Percentiles rank a stretch among this genome's conserved stretches.
These are phyloP conservation scores for Formicarius rufipectus DNA, from an alignment of 2,113 vertebrate genomes.

Conservation along the genomic window DNA sequence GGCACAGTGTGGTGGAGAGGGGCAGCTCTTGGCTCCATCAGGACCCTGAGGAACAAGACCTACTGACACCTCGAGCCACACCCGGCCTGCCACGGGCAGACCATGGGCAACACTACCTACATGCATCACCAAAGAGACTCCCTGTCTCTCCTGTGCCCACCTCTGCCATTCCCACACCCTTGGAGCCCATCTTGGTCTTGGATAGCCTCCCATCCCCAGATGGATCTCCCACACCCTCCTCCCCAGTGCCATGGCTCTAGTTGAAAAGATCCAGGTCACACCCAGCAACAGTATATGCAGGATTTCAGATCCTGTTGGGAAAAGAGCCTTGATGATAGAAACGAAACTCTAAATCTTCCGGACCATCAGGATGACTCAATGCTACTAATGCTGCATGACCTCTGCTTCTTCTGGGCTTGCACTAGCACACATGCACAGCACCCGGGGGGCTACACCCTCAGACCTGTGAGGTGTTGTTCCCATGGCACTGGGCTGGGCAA, in stretches of 20 bases:
- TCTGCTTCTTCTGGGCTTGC: not conserved
- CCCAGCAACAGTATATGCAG: not conserved
- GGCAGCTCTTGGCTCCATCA: not conserved
- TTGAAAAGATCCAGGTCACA: not conserved
- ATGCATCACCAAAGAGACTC: not conserved
- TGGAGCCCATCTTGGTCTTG: not conserved
- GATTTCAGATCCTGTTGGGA: not conserved
- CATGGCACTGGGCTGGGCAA: not conserved
- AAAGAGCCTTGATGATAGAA: not conserved
- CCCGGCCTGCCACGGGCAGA: not conserved
- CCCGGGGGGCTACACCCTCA: not conserved
- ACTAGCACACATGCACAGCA: not conserved
- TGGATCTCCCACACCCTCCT: not conserved
- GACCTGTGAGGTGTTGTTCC: not conserved
- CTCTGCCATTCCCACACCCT: not conserved
- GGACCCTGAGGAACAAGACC: not conserved
- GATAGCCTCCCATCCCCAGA: not conserved
- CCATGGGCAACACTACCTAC: accelerated
- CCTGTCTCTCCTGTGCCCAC: not conserved
- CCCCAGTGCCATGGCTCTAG: not conserved
- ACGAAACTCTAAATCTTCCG: not conserved
- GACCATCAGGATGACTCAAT: not conserved
- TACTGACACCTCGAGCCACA: not conserved
- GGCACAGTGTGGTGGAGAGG: not conserved
- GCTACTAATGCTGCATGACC: not conserved